phyloP scores from a whole-genome alignment of 2,888 invertebrate species.

The Lasioglossum lativentre region DNA sequence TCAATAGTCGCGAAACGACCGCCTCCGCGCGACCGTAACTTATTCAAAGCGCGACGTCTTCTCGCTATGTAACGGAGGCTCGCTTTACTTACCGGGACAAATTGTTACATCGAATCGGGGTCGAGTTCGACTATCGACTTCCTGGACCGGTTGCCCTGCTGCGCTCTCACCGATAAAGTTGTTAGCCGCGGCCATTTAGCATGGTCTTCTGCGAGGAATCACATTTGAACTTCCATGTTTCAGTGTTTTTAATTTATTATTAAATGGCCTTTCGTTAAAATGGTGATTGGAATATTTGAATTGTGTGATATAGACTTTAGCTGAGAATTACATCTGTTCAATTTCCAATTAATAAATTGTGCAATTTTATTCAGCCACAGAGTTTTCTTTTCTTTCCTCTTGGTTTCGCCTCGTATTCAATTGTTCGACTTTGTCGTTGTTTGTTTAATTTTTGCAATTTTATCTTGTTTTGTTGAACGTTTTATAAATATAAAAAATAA shows the following conservation, averaged over 20 bases:
- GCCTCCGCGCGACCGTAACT: constrained; percentile 1
- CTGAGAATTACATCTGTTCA: too few relatives aligned
- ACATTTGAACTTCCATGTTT: background rate
- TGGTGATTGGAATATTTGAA: background rate
- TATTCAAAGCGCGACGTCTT: constrained; percentile 4
- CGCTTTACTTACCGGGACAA: background rate
- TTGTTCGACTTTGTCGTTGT: too few relatives aligned
- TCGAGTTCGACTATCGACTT: background rate
- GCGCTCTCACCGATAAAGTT: background rate
- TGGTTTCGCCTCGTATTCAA: too few relatives aligned
- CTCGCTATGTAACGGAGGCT: background rate
- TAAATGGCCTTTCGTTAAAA: background rate
- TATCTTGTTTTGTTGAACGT: too few relatives aligned
- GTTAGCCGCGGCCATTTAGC: background rate
- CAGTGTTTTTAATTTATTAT: background rate
- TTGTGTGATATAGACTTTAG: background rate
- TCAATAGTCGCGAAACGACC: constrained; percentile 21
- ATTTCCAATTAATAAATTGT: background rate
- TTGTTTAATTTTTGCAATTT: too few relatives aligned
- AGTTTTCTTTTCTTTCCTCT: background rate
- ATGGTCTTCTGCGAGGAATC: background rate
- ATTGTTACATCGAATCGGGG: background rate
- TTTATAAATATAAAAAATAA: too few relatives aligned
- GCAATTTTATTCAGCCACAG: background rate
- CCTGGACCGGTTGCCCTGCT: background rate